Evolutionary conservation across 2,888 invertebrate species (phyloP), one percentile per base, ranked within the genome.

Genomic region (Sipha maydis): DNA sequence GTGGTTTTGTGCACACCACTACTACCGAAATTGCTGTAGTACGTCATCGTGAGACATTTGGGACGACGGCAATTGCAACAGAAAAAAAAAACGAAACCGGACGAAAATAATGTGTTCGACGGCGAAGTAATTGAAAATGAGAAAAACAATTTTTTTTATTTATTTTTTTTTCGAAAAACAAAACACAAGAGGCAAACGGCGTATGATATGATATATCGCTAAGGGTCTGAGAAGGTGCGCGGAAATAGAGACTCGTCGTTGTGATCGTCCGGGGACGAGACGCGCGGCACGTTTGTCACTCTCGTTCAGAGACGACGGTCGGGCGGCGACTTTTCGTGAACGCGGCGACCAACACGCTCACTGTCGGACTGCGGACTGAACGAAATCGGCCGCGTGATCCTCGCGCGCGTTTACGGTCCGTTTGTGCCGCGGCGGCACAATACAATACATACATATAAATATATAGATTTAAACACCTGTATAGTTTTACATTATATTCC

Each of bases 341-440:
- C 85, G 77, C 75, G 73, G 80, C 88, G 80, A 88, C 88, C 82
- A 88, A 88, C 88, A 25, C 88, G 88, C 80, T 82, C 80, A 71
- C 56, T 82, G 88, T 88, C 88, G 75, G 75, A 88, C 80, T 75
- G 82, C 88, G 80, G 41, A 88, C 79, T 88, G 88, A 88, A 88
- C 86, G 21, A 34, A 7, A 11, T 28, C 38, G 79, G 71, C 86
- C 78, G 76, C 7, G 38, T 31, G 73, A 56, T 79, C 73, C 86
- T 73, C 86, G 73, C 79, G 56, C 56, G 86, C 79, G 73, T 73
- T 85, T 34, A 38, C 76, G 61, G 56, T 76, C 38, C 56, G 85
- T 34, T n/a, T n/a, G 56, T 21, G 69, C 85, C 31, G 54, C 67
- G 67, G n/a, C 48, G 48, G 28, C 25, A 67, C 28, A 17, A 5